Percentiles rank a stretch among this genome's conserved stretches.
Conservation (phyloP, 2,113 vertebrate genomes). For the Halcyon malimbica region DNA sequence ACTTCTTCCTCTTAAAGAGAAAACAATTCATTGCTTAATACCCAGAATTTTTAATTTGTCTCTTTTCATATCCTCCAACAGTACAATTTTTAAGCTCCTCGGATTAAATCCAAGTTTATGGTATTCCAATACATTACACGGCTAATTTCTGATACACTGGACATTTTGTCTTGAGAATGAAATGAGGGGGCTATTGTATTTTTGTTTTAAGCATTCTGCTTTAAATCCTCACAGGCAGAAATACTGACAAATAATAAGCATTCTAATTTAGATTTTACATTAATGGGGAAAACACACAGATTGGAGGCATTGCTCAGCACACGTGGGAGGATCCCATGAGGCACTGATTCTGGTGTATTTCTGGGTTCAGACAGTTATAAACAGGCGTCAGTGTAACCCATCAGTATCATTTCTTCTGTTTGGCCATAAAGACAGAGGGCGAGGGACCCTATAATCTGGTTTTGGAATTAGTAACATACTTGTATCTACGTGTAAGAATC, state of each 20-base stretch:
- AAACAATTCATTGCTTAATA: neutral
- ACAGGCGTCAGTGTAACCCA: neutral
- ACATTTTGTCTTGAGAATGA: neutral
- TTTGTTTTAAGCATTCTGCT: neutral
- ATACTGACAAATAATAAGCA: neutral
- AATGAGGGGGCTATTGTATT: neutral
- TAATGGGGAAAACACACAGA: neutral
- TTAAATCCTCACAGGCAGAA: neutral
- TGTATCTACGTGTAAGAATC: neutral
- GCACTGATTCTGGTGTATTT: neutral
- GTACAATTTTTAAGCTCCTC: neutral
- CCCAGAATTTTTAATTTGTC: neutral
- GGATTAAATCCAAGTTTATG: neutral
- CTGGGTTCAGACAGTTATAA: neutral
- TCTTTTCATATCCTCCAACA: neutral
- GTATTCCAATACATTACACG: neutral
- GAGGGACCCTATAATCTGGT: neutral
- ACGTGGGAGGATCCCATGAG: neutral
- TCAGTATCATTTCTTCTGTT: neutral
- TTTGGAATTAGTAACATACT: neutral
- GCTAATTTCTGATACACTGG: neutral
- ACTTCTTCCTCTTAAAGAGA: neutral
- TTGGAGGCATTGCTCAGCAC: neutral
- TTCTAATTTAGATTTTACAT: neutral
- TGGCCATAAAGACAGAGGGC: neutral